phyloP scores from a whole-genome alignment of 2,113 vertebrate genomes.

The Bubalus kerabau region DNA sequence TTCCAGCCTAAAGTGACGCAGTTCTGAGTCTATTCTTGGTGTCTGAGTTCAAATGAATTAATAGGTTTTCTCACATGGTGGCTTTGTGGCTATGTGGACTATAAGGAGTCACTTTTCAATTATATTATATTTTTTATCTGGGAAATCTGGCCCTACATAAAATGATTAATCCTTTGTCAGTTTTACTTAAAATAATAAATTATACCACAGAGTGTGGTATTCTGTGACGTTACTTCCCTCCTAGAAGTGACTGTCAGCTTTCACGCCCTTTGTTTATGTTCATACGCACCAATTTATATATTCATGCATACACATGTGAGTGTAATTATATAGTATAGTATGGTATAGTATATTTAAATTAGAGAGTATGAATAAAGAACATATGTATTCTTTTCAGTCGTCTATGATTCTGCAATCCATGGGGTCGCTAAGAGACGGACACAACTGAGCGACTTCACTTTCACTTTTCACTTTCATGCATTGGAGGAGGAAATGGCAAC shows the following conservation, averaged over 20 bases:
- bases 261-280: neutral
- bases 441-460: too few relatives aligned
- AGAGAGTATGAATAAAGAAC: too few relatives aligned
- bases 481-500: too few relatives aligned
- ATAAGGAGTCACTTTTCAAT: neutral
- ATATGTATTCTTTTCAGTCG: neutral
- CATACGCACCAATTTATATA: neutral
- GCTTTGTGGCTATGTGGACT: neutral
- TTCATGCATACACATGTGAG: neutral
- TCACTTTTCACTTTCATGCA: too few relatives aligned
- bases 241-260: neutral
- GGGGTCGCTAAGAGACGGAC: too few relatives aligned
- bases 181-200: constrained; percentile 47
- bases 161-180: constrained; percentile 43
- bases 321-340: neutral
- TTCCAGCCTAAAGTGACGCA: neutral
- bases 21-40: neutral
- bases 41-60: neutral
- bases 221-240: neutral
- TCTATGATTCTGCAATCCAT: neutral
- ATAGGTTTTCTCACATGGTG: neutral
- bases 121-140: constrained; percentile 10
- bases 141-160: constrained; percentile 23
- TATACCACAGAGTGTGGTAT: neutral
- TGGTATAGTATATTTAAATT: too few relatives aligned